Evolutionary conservation across 2,797 vertebrate species (phyloP), one percentile per base, ranked within the genome.

Genomic region (Coendou prehensilis): DNA sequence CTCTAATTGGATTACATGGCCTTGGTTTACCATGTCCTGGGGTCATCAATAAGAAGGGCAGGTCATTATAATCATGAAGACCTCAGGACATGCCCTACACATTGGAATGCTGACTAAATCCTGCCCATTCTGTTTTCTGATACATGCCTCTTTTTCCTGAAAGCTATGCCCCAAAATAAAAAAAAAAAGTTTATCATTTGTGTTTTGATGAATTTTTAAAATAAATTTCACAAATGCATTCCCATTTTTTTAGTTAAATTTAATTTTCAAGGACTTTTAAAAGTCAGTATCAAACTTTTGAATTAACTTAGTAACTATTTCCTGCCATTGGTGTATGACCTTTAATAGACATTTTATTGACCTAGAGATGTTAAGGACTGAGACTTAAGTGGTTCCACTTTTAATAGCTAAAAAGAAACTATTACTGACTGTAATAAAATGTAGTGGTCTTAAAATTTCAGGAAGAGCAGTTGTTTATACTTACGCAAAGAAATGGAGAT

Each of bases 361-460:
- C 73, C 52, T 87, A n/a, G 50, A 28, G 7, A 85, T 89, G 41
- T 22, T 91, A 64, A 47, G 45, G 20, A 71, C 59, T 47, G 22
- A 87, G 17, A 90, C 30, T 69, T 91, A 57, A 90, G 30, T 81
- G 30, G 3, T 83, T 90, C 67, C 1, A 71, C 54, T 92, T 95
- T 30, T 92, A 93, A 93, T 3, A 94, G 91, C 82, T 67, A 61
- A 73, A 94, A 78, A 79, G n/a, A 95, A 94, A 69, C 33, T 78
- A 81, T 87, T 89, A 87, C 20, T 83, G 45, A 20, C 47, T 89
- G 1, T 91, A 83, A 95, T 97, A 95, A 97, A 96, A 96, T 87
- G 45, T 67, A 85, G 61, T n/a, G 45, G 54, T 81, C 93, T 96
- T 97, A 95, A 95, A 89, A 52, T 96, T 97, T 90, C 92, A 96